Evolutionary conservation across 2,888 invertebrate species (phyloP).

Genomic region (Diabrotica balteata): DNA sequence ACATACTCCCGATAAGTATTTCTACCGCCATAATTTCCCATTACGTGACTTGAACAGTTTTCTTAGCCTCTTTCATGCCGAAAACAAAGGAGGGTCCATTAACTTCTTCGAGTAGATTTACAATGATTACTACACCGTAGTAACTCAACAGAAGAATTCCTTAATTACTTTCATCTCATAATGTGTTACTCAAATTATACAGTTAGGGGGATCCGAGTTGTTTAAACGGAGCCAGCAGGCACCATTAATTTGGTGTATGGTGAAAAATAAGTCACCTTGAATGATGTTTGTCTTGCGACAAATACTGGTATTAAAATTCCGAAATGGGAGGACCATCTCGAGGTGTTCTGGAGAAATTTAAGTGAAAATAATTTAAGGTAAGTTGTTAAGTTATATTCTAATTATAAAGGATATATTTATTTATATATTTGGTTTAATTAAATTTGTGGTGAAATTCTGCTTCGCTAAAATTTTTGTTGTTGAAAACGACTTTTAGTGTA

Average conservation of each 20-base stretch:
- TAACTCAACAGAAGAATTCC: constrained; percentile 28
- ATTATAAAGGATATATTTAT: no score
- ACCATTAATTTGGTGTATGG: constrained; percentile 2
- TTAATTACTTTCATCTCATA: constrained; percentile 27
- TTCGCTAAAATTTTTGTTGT: no score
- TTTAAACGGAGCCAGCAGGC: not conserved
- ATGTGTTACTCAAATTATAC: constrained; percentile 25
- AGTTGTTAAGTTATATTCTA: no score
- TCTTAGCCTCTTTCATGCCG: not conserved
- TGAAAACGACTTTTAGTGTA: no score
- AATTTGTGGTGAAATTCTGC: no score
- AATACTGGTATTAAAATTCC: no score
- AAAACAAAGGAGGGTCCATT: constrained; percentile 13
- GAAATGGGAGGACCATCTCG: no score
- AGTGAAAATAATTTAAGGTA: no score
- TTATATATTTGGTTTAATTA: no score
- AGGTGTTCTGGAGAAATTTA: no score
- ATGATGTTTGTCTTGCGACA: no score
- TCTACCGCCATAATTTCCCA: not conserved
- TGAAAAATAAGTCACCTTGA: not conserved
- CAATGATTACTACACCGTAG: constrained; percentile 22
- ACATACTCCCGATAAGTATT: no score
- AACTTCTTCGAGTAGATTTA: constrained; percentile 29
- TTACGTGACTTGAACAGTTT: not conserved
- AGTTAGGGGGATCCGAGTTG: constrained; percentile 1